A percentile compares a stretch with the other conserved stretches of the same genome.
These are phyloP conservation scores for Apotomis capreana DNA, from an alignment of 2,888 invertebrate species.

Conservation along the genomic window DNA sequence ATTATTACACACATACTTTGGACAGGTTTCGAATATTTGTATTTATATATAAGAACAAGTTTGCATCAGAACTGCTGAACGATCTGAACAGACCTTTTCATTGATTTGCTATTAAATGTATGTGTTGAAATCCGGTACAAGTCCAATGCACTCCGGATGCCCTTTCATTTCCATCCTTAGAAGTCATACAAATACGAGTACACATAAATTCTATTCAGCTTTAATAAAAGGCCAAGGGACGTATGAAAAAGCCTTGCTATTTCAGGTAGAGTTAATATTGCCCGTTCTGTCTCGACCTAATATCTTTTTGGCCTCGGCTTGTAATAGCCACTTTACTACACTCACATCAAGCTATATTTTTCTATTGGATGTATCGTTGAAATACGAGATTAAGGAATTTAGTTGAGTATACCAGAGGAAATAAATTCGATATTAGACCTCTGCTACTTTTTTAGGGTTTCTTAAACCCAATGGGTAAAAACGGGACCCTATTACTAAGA, in stretches of 20 bases:
- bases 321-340: not conserved
- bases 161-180: not conserved
- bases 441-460: too few relatives aligned
- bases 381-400: not conserved
- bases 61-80: too few relatives aligned
- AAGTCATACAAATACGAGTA: constrained; percentile 18
- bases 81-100: not conserved
- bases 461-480: too few relatives aligned
- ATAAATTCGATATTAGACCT: too few relatives aligned
- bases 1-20: too few relatives aligned
- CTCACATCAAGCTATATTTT: not conserved
- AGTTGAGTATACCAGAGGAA: too few relatives aligned
- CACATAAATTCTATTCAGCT: constrained; percentile 22
- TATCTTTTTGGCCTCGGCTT: not conserved
- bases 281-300: not conserved
- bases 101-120: not conserved
- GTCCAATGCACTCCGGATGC: not conserved
- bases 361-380: not conserved
- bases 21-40: too few relatives aligned
- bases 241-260: constrained; percentile 21
- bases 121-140: not conserved
- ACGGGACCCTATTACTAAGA: too few relatives aligned
- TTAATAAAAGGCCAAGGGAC: constrained; percentile 24
- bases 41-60: too few relatives aligned
- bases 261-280: constrained; percentile 28